These are phyloP conservation scores for Perdita meconis DNA, from an alignment of 2,888 invertebrate species.

Conservation along the genomic window DNA sequence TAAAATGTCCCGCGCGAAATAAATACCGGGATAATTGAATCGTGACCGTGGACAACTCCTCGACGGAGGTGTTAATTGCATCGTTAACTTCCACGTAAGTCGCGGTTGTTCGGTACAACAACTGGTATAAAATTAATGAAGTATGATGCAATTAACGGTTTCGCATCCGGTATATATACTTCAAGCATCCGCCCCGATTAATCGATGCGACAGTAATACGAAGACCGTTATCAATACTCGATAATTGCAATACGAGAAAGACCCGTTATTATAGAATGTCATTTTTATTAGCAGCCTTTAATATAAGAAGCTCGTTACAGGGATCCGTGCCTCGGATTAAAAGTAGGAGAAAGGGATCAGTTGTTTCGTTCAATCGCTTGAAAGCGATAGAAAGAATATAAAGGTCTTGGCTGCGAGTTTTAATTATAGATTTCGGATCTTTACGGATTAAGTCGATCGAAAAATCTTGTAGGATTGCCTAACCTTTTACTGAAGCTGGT, in stretches of 20 bases:
- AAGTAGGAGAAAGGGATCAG: not conserved
- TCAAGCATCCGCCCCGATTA: not conserved
- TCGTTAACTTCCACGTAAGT: constrained; percentile 6
- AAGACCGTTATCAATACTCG: not conserved
- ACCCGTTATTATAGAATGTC: not conserved
- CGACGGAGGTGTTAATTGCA: not conserved
- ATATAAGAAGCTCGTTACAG: not conserved
- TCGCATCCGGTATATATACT: not conserved
- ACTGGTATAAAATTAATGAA: not conserved
- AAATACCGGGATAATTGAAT: constrained; percentile 7
- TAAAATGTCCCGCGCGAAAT: not conserved
- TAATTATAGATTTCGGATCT: too few relatives aligned
- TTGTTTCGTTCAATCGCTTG: too few relatives aligned
- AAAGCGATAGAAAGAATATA: too few relatives aligned
- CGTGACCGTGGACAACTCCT: not conserved
- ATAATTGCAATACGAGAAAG: not conserved
- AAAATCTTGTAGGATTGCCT: too few relatives aligned
- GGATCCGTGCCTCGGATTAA: not conserved
- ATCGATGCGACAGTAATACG: constrained; percentile 7
- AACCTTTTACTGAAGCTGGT: too few relatives aligned
- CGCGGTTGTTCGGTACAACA: too few relatives aligned
- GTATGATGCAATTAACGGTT: not conserved
- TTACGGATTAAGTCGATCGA: too few relatives aligned
- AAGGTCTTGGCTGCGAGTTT: too few relatives aligned
- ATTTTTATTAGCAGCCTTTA: not conserved